A percentile compares a stretch with the other conserved stretches of the same genome.
Evolutionary conservation across 2,797 vertebrate species (phyloP).

Genomic region (Masticophis lateralis): DNA sequence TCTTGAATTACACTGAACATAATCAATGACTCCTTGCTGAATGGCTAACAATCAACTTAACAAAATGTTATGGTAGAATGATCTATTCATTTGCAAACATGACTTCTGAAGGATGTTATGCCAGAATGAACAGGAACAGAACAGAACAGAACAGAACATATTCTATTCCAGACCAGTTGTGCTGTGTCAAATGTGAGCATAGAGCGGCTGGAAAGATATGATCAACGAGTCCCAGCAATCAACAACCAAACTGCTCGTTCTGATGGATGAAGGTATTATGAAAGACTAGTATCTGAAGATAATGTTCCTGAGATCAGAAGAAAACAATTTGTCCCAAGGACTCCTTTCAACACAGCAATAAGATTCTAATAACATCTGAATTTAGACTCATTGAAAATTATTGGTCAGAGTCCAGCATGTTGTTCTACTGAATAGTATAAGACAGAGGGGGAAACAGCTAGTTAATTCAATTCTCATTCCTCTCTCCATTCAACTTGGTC

Average conservation of each 20-base stretch:
- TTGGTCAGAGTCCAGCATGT: neutral
- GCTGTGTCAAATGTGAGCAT: neutral
- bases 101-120: neutral
- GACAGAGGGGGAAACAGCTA: neutral
- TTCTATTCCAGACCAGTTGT: neutral
- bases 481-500: neutral
- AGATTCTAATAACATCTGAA: neutral
- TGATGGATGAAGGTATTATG: neutral
- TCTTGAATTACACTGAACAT: neutral
- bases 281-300: neutral
- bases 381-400: neutral
- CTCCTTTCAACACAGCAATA: neutral
- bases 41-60: neutral
- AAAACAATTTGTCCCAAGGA: neutral
- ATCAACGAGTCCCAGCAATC: neutral
- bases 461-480: neutral
- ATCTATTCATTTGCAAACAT: neutral
- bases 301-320: neutral
- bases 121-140: neutral
- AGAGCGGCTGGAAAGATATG: neutral
- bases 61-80: neutral
- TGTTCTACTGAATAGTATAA: neutral
- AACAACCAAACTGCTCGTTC: neutral
- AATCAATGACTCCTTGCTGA: neutral
- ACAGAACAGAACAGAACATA: neutral